A percentile compares a stretch with the other conserved stretches of the same genome.
phyloP scores from a whole-genome alignment of 2,888 invertebrate genomes.

The Trachelus stipa region DNA sequence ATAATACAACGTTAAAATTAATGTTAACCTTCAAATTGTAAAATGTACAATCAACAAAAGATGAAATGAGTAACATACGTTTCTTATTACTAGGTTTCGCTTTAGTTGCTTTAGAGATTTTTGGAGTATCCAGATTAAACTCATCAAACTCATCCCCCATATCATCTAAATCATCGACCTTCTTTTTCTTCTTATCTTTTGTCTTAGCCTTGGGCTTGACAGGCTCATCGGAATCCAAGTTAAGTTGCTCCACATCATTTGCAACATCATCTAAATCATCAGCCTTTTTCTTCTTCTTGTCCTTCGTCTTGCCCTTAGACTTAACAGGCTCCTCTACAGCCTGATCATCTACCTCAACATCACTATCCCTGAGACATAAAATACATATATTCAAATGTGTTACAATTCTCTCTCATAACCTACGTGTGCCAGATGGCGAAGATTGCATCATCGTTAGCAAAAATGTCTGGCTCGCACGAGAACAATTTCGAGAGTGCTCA shows the following conservation, averaged over 20 bases:
- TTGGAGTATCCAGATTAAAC: neutral
- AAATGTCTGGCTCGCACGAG: conserved; percentile 26
- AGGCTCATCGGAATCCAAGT: conserved; percentile 67
- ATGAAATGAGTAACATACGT: neutral
- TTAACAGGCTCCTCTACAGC: conserved; percentile 61
- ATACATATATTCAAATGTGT: conserved; percentile 9
- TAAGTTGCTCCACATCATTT: conserved; percentile 72
- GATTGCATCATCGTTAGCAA: conserved; percentile 39
- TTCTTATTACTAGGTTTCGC: neutral
- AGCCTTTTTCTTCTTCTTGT: conserved; percentile 68
- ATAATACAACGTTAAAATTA: conserved; percentile 13
- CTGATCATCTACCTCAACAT: conserved; percentile 69
- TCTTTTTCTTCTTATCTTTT: conserved; percentile 61
- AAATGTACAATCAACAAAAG: neutral
- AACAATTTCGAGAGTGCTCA: conserved; percentile 22
- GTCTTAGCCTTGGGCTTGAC: conserved; percentile 16
- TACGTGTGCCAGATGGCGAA: conserved; percentile 31
- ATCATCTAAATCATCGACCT: conserved; percentile 59
- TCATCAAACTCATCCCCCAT: conserved; percentile 7
- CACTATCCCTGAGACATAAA: conserved; percentile 72
- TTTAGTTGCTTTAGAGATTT: neutral
- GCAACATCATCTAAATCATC: conserved; percentile 60
- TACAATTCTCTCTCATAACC: conserved; percentile 31
- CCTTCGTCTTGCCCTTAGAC: conserved; percentile 63
- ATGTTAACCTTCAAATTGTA: conserved; percentile 7